These are phyloP conservation scores for Setipinna tenuifilis DNA, from an alignment of 2,797 vertebrate species.

Conservation along the genomic window DNA sequence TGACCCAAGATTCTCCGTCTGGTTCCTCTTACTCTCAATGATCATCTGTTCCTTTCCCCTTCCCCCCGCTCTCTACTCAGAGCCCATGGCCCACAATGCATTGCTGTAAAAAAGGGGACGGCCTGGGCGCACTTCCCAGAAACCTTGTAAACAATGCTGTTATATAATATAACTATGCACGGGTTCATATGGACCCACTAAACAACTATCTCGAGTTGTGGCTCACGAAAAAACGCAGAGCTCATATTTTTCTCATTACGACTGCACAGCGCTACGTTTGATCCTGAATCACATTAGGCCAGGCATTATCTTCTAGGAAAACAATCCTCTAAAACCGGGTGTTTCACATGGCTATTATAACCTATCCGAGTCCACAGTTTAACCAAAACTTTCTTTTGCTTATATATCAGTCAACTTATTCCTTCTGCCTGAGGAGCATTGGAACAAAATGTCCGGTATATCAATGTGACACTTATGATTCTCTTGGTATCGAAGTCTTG, in stretches of 20 bases:
- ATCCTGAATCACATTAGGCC: slow-evolving; percentile 19
- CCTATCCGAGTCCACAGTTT: neutral
- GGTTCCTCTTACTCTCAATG: neutral
- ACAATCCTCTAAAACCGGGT: neutral
- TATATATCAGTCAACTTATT: slow-evolving; percentile 16
- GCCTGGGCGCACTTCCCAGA: slow-evolving; percentile 20
- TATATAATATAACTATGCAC: slow-evolving; percentile 44
- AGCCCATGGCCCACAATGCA: neutral
- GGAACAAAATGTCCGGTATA: neutral
- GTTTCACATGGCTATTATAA: slow-evolving; percentile 9
- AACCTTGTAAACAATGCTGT: slow-evolving; percentile 44
- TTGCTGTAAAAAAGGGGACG: neutral
- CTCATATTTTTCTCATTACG: slow-evolving; percentile 48
- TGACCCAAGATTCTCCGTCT: neutral
- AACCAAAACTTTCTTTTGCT: slow-evolving; percentile 16
- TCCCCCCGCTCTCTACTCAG: neutral
- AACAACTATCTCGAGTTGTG: slow-evolving; percentile 27
- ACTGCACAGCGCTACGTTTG: neutral
- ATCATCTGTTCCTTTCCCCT: slow-evolving; percentile 14
- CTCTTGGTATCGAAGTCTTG: slow-evolving; percentile 20
- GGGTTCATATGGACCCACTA: slow-evolving; percentile 49
- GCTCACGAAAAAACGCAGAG: slow-evolving; percentile 38
- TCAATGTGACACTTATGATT: slow-evolving; percentile 15
- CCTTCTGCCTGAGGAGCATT: slow-evolving; percentile 4
- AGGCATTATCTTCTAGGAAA: slow-evolving; percentile 22